Conservation (phyloP, 2,888 invertebrate species). For the Limnephilus auricula region DNA sequence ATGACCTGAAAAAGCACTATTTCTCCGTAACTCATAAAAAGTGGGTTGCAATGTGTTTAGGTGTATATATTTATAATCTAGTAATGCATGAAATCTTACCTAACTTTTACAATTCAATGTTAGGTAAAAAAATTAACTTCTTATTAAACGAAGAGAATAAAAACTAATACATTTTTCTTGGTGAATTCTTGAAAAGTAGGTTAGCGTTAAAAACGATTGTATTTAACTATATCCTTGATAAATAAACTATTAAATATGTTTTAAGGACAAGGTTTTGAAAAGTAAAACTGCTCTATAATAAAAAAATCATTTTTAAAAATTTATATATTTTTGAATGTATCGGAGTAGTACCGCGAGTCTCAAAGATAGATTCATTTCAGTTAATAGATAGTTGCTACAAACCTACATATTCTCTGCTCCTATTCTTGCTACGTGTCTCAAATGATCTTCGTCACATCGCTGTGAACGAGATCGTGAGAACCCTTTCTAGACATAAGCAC, state of each 20-base stretch:
- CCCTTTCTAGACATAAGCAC: neutral
- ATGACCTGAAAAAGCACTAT: conserved; percentile 40
- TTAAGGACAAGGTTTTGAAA: too few relatives aligned
- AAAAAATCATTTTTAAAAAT: too few relatives aligned
- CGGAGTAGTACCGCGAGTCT: too few relatives aligned
- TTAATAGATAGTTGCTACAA: neutral
- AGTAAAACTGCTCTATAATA: too few relatives aligned
- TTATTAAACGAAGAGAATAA: too few relatives aligned
- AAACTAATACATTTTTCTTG: too few relatives aligned
- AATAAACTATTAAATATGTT: too few relatives aligned
- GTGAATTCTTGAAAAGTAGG: too few relatives aligned
- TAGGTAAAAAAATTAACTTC: too few relatives aligned
- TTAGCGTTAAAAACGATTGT: too few relatives aligned
- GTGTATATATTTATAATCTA: neutral
- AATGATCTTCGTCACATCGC: conserved; percentile 18
- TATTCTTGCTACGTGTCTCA: conserved; percentile 3
- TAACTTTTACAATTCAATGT: neutral
- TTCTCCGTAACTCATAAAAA: neutral
- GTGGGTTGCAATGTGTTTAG: neutral
- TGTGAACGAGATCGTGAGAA: conserved; percentile 17
- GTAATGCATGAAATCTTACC: neutral
- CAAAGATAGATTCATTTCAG: neutral
- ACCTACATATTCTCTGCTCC: neutral
- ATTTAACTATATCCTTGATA: too few relatives aligned
- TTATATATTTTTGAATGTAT: too few relatives aligned